These are phyloP conservation scores for Spheniscus mendiculus DNA, from an alignment of 2,113 vertebrate species.

Conservation along the genomic window DNA sequence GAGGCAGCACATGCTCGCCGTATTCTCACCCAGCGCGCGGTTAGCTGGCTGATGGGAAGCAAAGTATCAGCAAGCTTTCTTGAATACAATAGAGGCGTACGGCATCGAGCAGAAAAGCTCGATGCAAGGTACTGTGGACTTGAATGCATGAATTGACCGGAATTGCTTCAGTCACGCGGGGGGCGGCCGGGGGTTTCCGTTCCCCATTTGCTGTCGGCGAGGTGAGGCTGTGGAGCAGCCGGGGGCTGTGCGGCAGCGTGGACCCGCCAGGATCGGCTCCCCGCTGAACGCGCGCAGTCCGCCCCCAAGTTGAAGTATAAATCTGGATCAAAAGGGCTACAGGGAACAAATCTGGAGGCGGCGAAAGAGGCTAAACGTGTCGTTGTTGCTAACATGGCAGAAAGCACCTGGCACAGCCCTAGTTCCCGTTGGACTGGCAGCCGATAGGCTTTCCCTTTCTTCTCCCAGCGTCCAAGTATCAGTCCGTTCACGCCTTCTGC, in stretches of 20 bases:
- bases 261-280: neutral
- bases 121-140: rapidly evolving
- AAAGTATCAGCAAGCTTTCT: neutral
- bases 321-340: neutral
- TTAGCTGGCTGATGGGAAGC: neutral
- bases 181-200: rapidly evolving
- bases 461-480: neutral
- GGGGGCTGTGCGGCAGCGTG: rapidly evolving
- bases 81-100: rapidly evolving
- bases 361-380: neutral
- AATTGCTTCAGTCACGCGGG: rapidly evolving
- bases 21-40: rapidly evolving
- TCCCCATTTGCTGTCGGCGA: rapidly evolving
- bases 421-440: neutral
- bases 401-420: neutral
- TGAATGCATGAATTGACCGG: rapidly evolving
- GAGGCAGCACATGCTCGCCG: neutral
- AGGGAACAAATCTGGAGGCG: neutral
- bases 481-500: neutral
- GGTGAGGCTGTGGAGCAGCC: neutral
- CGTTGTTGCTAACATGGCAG: neutral
- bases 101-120: rapidly evolving
- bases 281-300: rapidly evolving
- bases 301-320: neutral
- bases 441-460: neutral